These are phyloP conservation scores for Hemibagrus guttatus DNA, from an alignment of 2,797 vertebrate genomes.

Conservation along the genomic window DNA sequence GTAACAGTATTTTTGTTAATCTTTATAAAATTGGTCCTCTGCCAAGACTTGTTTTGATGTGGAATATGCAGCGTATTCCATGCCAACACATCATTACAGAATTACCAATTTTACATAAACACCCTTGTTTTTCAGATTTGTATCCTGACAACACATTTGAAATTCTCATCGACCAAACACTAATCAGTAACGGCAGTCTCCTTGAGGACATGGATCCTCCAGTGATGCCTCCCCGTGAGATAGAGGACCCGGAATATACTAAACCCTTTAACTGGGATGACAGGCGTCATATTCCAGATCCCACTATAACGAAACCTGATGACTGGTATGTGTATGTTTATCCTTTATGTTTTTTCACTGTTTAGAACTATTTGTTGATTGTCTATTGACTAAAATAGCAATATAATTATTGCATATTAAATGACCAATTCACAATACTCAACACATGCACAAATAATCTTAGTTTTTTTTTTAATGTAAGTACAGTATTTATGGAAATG, in stretches of 20 bases:
- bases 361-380: neutral
- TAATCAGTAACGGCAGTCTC: constrained; percentile 61
- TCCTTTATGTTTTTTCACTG: neutral
- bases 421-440: neutral
- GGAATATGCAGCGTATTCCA: too few relatives aligned
- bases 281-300: constrained; percentile 51
- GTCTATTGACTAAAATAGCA: neutral
- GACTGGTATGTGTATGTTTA: constrained; percentile 51
- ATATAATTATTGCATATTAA: neutral
- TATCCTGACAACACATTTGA: constrained; percentile 63
- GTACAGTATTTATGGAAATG: neutral
- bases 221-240: constrained; percentile 53
- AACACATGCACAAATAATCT: neutral
- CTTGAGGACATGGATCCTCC: constrained; percentile 58
- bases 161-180: constrained; percentile 60
- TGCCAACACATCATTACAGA: too few relatives aligned
- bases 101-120: neutral
- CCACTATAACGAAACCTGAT: constrained; percentile 47
- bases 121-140: constrained; percentile 52
- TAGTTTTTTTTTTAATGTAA: neutral
- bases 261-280: constrained; percentile 59
- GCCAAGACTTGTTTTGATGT: too few relatives aligned
- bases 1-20: too few relatives aligned
- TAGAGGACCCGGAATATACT: constrained; percentile 51
- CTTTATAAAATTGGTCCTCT: too few relatives aligned